phyloP scores from a whole-genome alignment of 2,113 vertebrate genomes.

The Percina caprodes region DNA sequence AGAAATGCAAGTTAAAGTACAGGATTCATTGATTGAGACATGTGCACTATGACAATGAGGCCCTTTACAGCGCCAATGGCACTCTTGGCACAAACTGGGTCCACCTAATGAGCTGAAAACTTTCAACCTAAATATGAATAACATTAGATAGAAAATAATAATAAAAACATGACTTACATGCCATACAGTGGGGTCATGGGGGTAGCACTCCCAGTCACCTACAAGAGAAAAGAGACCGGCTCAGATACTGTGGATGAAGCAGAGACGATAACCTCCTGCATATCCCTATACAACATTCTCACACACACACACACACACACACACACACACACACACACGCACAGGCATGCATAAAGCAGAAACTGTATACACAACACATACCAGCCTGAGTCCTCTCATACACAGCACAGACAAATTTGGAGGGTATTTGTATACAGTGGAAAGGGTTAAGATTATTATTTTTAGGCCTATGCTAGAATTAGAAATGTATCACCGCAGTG shows the following conservation, averaged over 20 bases:
- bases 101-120: neutral
- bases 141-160: neutral
- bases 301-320: conserved; percentile 15
- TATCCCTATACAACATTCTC: neutral
- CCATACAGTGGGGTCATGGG: conserved; percentile 95
- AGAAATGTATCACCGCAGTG: conserved; percentile 53
- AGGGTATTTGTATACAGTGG: conserved; percentile 61
- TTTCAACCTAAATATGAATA: neutral
- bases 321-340: conserved; percentile 20
- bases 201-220: conserved; percentile 97
- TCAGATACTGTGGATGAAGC: conserved; percentile 38
- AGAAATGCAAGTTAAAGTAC: neutral
- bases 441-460: conserved; percentile 64
- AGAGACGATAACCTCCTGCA: conserved; percentile 17
- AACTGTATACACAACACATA: conserved; percentile 66
- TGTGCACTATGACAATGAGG: neutral
- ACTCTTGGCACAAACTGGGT: neutral
- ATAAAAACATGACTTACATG: conserved; percentile 87
- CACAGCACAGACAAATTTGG: conserved; percentile 59
- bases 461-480: conserved; percentile 56
- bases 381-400: conserved; percentile 56
- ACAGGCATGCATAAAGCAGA: neutral
- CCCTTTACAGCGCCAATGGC: too few species aligned
- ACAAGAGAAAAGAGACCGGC: conserved; percentile 52
- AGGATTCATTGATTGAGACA: neutral